phyloP scores from a whole-genome alignment of 1,140 invertebrate genomes.

The Brachionus paranguensis region DNA sequence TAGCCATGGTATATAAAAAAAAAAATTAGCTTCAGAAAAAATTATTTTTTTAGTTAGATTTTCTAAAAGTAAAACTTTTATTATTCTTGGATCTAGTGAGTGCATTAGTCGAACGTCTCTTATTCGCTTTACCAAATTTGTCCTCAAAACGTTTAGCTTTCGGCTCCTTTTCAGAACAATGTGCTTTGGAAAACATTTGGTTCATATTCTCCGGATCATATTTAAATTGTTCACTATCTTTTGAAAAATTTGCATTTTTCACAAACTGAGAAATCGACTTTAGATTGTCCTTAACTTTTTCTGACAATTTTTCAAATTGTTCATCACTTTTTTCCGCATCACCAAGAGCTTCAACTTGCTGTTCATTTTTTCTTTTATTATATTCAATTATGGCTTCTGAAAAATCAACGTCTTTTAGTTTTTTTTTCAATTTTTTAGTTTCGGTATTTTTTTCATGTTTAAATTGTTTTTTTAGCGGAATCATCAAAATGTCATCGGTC shows the following conservation, averaged over 20 bases:
- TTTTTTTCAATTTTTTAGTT: not conserved
- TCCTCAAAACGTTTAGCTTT: not conserved
- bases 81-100: conserved; percentile 2
- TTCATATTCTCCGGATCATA: not conserved
- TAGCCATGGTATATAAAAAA: not conserved
- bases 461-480: conserved; percentile 26
- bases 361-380: not conserved
- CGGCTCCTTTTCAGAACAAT: not conserved
- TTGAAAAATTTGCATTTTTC: conserved; percentile 16
- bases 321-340: not conserved
- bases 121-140: not conserved
- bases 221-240: not conserved
- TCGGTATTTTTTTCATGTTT: not conserved
- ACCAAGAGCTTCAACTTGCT: not conserved
- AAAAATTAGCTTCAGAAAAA: not conserved
- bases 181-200: conserved; percentile 2
- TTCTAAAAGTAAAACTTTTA: conserved; percentile 17
- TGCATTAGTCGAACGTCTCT: not conserved
- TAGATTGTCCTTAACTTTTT: conserved; percentile 21
- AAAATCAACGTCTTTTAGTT: conserved; percentile 11
- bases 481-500: not conserved
- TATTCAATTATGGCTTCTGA: conserved; percentile 9
- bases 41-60: not conserved
- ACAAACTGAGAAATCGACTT: conserved; percentile 9
- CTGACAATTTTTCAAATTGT: not conserved